phyloP scores from a whole-genome alignment of 2,113 vertebrate genomes.

The Rhinopomastus cyanomelas region DNA sequence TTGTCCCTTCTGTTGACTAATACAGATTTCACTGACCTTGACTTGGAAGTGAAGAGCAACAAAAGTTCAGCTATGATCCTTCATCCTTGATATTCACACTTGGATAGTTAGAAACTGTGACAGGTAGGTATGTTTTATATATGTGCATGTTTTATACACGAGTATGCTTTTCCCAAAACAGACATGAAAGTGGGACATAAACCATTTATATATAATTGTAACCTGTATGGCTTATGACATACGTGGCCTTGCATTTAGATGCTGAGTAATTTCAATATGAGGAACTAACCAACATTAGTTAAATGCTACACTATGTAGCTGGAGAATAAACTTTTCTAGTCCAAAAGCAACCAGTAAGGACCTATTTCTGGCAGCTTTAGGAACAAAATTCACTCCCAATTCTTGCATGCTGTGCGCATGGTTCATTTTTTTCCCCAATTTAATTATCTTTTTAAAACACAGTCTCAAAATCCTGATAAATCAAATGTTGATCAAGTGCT shows the following conservation, averaged over 20 bases:
- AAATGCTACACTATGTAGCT: neutral
- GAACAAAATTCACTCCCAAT: neutral
- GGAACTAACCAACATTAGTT: neutral
- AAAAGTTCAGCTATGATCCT: neutral
- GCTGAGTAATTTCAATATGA: neutral
- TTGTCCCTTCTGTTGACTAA: neutral
- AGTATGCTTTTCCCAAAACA: neutral
- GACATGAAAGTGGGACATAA: neutral
- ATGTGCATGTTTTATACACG: neutral
- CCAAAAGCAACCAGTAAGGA: neutral
- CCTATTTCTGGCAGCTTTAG: neutral
- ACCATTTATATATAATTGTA: neutral
- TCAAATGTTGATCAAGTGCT: neutral
- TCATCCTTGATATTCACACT: accelerated
- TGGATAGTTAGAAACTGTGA: neutral
- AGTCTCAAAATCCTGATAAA: neutral
- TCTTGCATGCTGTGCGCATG: neutral
- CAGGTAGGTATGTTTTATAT: neutral
- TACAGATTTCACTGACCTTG: neutral
- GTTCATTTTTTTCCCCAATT: neutral
- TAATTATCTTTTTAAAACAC: neutral
- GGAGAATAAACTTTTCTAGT: neutral
- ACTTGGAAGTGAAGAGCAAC: neutral
- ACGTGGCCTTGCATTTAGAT: neutral
- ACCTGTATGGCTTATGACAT: neutral